Percentiles rank a stretch among this genome's conserved stretches.
These are phyloP conservation scores for Xylophagus ater DNA, from an alignment of 2,888 invertebrate species.

Conservation along the genomic window DNA sequence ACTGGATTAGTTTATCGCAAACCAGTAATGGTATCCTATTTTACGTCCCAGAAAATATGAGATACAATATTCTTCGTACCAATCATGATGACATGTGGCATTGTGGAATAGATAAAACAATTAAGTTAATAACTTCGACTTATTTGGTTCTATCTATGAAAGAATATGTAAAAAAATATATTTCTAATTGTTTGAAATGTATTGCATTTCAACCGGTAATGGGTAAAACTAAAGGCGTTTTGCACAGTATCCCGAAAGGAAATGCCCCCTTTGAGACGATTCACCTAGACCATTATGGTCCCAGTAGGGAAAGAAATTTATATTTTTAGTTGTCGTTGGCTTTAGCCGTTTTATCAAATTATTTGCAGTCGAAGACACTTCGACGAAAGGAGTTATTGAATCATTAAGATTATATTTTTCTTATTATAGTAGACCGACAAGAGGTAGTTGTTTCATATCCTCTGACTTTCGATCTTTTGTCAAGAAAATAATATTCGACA, in stretches of 20 bases:
- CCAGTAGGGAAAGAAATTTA: no score
- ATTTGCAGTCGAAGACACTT: no score
- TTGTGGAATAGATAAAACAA: conserved; percentile 21
- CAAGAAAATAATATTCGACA: no score
- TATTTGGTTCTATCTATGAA: no score
- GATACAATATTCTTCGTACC: conserved; percentile 11
- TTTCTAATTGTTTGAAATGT: no score
- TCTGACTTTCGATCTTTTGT: not conserved
- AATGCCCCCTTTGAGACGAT: not conserved
- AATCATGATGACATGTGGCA: conserved; percentile 22
- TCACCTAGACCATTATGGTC: not conserved
- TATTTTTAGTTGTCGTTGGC: not conserved
- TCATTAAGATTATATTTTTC: no score
- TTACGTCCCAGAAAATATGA: no score
- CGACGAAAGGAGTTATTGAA: no score
- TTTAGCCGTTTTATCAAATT: not conserved
- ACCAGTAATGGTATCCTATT: conserved; percentile 7
- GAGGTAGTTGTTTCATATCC: conserved; percentile 1
- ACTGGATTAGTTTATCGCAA: conserved; percentile 2
- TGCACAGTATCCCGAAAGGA: not conserved
- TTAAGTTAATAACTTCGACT: conserved; percentile 14
- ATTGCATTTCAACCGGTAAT: no score
- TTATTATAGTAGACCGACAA: no score
- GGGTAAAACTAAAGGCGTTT: conserved; percentile 9
- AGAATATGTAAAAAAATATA: no score